Base-by-base conservation (phyloP, 2,888 invertebrate genomes). In the Oxytorus armatus region DNA sequence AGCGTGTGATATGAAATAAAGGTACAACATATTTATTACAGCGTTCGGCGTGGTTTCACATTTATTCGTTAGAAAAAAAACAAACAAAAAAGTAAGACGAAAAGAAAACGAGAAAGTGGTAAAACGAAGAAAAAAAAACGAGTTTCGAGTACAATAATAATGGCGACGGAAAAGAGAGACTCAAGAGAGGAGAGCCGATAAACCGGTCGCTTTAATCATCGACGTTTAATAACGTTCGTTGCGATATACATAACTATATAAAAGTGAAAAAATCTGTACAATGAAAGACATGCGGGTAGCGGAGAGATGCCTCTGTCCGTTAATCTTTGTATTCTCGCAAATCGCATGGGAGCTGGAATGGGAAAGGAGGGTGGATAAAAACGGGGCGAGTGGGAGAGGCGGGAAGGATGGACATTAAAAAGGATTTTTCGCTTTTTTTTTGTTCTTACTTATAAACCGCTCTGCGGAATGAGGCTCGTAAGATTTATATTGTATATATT, bases 251-350 rank as follows among this genome's bases (percentile, higher is more conserved):
- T 84, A 85, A 91, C 90, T 90, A 91, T 91, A 91, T 90, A 92
- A 92, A 91, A 92, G 91, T 91, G 90, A 91, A 91, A 92, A 91
- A 92, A 91, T 91, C 91, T 92, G 91, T 91, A 92, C 92, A 92
- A 90, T 92, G 92, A 92, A 92, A 92, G 92, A 92, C 92, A 90
- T 90, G 89, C 88, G 91, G 92, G 91, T 91, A 92, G 92, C 90
- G 88, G 87, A 89, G 91, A 92, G 92, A 92, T 91, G 92, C 88
- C 89, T 88, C 90, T 90, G 89, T 90, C 89, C 90, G 69, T 81
- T 59, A 29, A 81, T 81, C 80, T 81, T 77, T 77, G 80, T 69
- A 81, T 74, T n/a, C 77, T 73, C 73, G 61, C 77, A 81, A 81
- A 77, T 77, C 80, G 80, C 80, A 65, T 74, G 42, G 69, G 42